Evolutionary conservation across 2,797 vertebrate species (phyloP).

Genomic region (Myotis myotis): DNA sequence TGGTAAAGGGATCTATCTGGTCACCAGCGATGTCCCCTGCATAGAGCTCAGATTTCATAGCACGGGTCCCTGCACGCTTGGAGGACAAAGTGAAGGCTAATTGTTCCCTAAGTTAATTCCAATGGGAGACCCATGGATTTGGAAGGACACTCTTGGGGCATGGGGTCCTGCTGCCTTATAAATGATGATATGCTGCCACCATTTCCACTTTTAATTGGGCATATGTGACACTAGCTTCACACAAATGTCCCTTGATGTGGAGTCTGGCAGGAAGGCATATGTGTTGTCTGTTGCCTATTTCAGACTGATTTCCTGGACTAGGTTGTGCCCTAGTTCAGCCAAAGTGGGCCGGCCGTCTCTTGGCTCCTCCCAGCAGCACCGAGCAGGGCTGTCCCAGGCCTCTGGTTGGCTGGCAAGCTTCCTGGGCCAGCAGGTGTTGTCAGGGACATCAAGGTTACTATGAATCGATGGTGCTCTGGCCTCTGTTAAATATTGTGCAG

Average conservation of each 20-base stretch:
- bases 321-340: background rate
- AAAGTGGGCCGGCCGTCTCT: background rate
- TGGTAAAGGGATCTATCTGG: background rate
- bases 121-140: background rate
- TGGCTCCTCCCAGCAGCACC: background rate
- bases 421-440: background rate
- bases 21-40: background rate
- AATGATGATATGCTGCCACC: accelerated
- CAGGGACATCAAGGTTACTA: background rate
- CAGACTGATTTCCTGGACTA: background rate
- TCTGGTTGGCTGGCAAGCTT: background rate
- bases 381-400: background rate
- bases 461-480: background rate
- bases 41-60: background rate
- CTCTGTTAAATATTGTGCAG: conserved; percentile 50
- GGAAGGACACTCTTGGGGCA: background rate
- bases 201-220: background rate
- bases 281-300: background rate
- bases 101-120: background rate
- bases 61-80: background rate
- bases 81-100: background rate
- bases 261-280: background rate
- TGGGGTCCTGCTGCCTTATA: background rate
- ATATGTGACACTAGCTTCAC: accelerated
- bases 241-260: background rate